Evolutionary conservation across 2,888 invertebrate genomes (phyloP), one percentile per base, ranked within the genome.

Genomic region (Amiota mariae): DNA sequence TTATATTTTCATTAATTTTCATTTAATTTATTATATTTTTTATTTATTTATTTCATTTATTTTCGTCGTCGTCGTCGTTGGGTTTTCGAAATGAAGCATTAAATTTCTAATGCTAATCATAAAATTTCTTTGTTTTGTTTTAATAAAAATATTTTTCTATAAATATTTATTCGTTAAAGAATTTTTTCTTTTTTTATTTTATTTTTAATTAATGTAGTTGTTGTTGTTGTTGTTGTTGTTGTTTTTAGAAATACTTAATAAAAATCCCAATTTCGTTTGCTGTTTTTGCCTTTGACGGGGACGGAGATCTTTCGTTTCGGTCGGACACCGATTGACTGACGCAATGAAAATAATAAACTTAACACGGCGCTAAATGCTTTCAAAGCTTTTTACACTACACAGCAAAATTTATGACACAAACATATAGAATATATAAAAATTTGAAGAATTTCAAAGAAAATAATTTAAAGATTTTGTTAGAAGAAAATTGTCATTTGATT

Each of bases 261-360:
- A 74, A 74, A 77, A 73, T 67, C 66, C 56, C 47, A 73, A 75
- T 75, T 78, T 78, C 76, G 77, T 77, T 77, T 76, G 74, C 76
- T 81, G 1, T 24, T 24, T 24, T 1, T 24, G n/a, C n/a, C n/a
- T 36, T 79, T 79, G 86, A 59, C 79, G 76, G 73, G 73, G 64
- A 71, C 79, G 76, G 86, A 87, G 88, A 88, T 89, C 89, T 89
- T 89, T 89, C 88, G 89, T 89, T 89, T 89, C 89, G 89, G 89
- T 85, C 89, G 90, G 89, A 89, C 89, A 89, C 89, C 89, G 89
- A 90, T 89, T 89, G 89, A 89, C 90, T 89, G 54, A 84, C 89
- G 57, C 59, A n/a, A 66, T n/a, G 66, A 48, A 36, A 36, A 36
- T 36, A 36, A 6, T 36, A 36, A 36, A 36, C 36, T 36, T 36